Percentiles rank a stretch among this genome's conserved stretches.
Conservation (phyloP, 2,113 vertebrate species). For the Alaudala cheleensis region DNA sequence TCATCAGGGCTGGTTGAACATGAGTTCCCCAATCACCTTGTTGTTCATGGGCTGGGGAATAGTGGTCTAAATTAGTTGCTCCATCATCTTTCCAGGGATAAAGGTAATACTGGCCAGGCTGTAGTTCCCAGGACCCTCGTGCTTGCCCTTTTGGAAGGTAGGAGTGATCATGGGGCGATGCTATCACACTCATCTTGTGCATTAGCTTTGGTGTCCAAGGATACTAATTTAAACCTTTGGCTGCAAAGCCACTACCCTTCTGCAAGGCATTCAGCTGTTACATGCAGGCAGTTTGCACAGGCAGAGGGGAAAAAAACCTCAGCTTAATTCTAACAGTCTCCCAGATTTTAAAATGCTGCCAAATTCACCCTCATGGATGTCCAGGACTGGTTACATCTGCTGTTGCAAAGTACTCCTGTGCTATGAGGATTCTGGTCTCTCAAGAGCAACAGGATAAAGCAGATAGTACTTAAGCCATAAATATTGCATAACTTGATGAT, state of each 20-base stretch:
- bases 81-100: not conserved
- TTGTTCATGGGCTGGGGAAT: accelerated
- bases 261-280: not conserved
- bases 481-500: not conserved
- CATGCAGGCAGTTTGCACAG: accelerated
- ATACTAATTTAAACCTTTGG: not conserved
- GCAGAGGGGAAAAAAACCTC: not conserved
- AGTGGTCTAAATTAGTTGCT: not conserved
- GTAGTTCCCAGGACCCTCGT: not conserved
- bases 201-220: accelerated
- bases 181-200: not conserved
- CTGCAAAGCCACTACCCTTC: not conserved
- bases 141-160: not conserved
- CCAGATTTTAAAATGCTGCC: not conserved
- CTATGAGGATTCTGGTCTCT: not conserved
- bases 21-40: not conserved
- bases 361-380: not conserved
- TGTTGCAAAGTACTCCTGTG: not conserved
- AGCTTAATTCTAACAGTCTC: not conserved
- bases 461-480: not conserved
- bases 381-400: not conserved
- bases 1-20: not conserved
- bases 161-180: not conserved
- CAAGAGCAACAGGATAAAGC: not conserved
- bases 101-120: not conserved